phyloP scores from a whole-genome alignment of 2,797 vertebrate species.

The Pangasius mekongensis region DNA sequence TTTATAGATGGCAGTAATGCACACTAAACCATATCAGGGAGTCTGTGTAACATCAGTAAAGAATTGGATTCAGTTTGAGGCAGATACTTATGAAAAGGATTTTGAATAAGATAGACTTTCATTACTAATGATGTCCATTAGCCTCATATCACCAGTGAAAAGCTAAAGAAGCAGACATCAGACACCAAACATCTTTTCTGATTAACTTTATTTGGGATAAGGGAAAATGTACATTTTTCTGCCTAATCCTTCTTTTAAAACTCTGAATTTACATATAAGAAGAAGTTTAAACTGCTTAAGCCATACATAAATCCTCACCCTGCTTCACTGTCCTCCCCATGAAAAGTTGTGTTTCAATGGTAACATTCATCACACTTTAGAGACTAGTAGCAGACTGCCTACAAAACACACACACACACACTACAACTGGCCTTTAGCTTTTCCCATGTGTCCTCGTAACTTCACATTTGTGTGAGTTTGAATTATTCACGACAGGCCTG shows the following conservation, averaged over 20 bases:
- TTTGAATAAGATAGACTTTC: not conserved
- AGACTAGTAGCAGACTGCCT: conserved; percentile 25
- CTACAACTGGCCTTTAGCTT: not conserved
- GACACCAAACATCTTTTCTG: not conserved
- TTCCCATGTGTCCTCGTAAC: conserved; percentile 4
- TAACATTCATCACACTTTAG: not conserved
- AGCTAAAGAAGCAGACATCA: not conserved
- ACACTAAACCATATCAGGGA: not conserved
- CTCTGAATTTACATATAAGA: not conserved
- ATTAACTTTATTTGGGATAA: not conserved
- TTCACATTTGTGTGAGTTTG: conserved; percentile 6
- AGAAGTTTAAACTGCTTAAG: not conserved
- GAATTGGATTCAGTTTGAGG: not conserved
- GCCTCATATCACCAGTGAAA: not conserved
- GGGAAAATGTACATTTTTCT: too few relatives aligned
- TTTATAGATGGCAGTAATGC: not conserved
- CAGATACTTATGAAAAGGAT: conserved; percentile 9
- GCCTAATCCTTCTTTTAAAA: not conserved
- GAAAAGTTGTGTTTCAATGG: not conserved
- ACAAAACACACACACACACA: not conserved
- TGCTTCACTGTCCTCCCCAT: not conserved
- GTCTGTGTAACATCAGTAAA: not conserved
- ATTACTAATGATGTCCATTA: not conserved
- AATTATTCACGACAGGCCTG: not conserved
- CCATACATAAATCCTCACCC: not conserved